A percentile compares a stretch with the other conserved stretches of the same genome.
Evolutionary conservation across 1,140 invertebrate species (phyloP).

Genomic region (Lepidurus couesii): DNA sequence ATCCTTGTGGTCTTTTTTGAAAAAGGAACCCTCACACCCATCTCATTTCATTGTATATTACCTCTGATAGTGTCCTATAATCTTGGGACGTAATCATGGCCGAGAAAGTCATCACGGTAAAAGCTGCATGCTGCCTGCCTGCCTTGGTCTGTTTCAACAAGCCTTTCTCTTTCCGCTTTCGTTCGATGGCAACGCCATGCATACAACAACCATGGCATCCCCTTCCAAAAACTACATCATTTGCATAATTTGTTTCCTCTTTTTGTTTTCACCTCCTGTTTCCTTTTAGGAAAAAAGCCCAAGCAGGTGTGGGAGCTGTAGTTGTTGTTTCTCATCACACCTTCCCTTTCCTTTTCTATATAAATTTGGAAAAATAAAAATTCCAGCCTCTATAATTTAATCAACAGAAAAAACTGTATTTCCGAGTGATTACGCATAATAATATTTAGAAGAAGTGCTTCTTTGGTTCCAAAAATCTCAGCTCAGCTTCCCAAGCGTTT

Average conservation of each 20-base stretch:
- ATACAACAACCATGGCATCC: not conserved
- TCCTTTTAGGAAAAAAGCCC: not conserved
- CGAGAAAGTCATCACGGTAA: slow-evolving; percentile 18
- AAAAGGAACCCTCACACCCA: not conserved
- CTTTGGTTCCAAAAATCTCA: no score
- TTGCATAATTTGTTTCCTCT: slow-evolving; percentile 12
- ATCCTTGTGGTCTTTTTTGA: no score
- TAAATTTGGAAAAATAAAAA: no score
- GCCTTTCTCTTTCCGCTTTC: not conserved
- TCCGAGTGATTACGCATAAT: no score
- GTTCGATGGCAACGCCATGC: not conserved
- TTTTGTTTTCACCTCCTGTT: not conserved
- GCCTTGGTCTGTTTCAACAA: not conserved
- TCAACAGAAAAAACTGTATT: no score
- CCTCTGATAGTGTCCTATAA: slow-evolving; percentile 19
- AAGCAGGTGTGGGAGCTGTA: not conserved
- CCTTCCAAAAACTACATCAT: not conserved
- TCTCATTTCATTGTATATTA: slow-evolving; percentile 16
- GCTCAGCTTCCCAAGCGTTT: no score
- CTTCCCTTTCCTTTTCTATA: no score
- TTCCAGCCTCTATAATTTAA: no score
- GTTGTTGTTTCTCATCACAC: no score
- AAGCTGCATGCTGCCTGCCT: not conserved
- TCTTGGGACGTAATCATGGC: slow-evolving; percentile 21
- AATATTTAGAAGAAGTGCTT: no score